phyloP scores from a whole-genome alignment of 2,113 vertebrate species.

The Gambusia holbrooki region DNA sequence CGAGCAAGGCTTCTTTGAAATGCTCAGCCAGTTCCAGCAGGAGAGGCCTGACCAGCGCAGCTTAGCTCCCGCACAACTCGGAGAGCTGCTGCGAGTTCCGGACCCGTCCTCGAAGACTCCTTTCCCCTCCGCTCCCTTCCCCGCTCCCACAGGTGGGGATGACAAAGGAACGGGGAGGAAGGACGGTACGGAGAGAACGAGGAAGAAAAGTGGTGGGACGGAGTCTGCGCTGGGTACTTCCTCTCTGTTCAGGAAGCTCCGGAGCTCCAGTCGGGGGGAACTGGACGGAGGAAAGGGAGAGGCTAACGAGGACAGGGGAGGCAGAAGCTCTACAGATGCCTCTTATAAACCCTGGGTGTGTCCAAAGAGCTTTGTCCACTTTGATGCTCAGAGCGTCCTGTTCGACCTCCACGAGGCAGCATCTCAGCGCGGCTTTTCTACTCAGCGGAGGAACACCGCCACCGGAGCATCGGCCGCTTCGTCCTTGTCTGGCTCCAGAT shows the following conservation, averaged over 20 bases:
- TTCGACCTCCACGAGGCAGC: slow-evolving; percentile 88
- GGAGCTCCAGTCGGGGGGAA: slow-evolving; percentile 79
- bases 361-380: slow-evolving; percentile 89
- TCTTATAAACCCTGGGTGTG: slow-evolving; percentile 83
- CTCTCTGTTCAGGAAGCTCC: slow-evolving; percentile 89
- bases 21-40: slow-evolving; percentile 87
- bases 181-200: slow-evolving; percentile 76
- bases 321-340: slow-evolving; percentile 50
- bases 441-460: slow-evolving; percentile 87
- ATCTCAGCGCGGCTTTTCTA: slow-evolving; percentile 66
- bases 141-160: slow-evolving; percentile 50
- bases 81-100: slow-evolving; percentile 72
- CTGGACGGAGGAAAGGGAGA: slow-evolving; percentile 69
- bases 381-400: slow-evolving; percentile 90
- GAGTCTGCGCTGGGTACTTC: slow-evolving; percentile 79
- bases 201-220: slow-evolving; percentile 83
- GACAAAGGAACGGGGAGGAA: slow-evolving; percentile 43
- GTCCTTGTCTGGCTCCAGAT: slow-evolving; percentile 67
- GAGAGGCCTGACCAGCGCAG: slow-evolving; percentile 79
- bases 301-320: slow-evolving; percentile 49
- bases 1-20: slow-evolving; percentile 91
- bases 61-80: slow-evolving; percentile 55
- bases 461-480: slow-evolving; percentile 92
- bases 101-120: slow-evolving; percentile 16
- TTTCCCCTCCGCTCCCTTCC: slow-evolving; percentile 45